These are phyloP conservation scores for Gortyna flavago DNA, from an alignment of 2,888 invertebrate species.

Conservation along the genomic window DNA sequence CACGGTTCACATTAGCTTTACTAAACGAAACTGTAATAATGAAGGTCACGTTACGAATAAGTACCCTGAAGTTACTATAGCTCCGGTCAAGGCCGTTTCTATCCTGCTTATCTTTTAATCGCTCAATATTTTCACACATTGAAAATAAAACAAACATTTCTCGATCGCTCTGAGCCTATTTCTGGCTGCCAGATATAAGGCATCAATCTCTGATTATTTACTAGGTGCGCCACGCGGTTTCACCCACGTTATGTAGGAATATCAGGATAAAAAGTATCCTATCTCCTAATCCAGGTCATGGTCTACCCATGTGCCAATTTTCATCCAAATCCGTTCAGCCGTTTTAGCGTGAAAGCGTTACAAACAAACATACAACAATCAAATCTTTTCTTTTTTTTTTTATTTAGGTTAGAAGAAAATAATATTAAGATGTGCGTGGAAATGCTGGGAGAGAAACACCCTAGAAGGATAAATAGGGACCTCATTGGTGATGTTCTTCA, in stretches of 20 bases:
- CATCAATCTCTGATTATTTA: background rate
- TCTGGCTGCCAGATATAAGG: background rate
- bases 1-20: conserved; percentile 2
- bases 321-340: too few relatives aligned
- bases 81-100: background rate
- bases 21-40: background rate
- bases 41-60: background rate
- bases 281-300: background rate
- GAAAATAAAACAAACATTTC: conserved; percentile 19
- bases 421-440: too few relatives aligned
- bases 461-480: too few relatives aligned
- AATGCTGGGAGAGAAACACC: too few relatives aligned
- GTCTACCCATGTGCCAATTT: too few relatives aligned
- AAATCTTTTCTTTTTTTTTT: too few relatives aligned
- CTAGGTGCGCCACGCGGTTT: too few relatives aligned
- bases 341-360: too few relatives aligned
- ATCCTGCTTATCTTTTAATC: conserved; percentile 3
- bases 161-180: background rate
- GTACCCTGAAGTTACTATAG: background rate
- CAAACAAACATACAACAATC: too few relatives aligned
- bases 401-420: too few relatives aligned
- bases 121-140: conserved; percentile 21
- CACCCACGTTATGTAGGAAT: too few relatives aligned
- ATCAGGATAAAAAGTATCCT: background rate
- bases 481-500: too few relatives aligned